A percentile compares a stretch with the other conserved stretches of the same genome.
These are phyloP conservation scores for Phrynocephalus guinanensis DNA, from an alignment of 2,797 vertebrate species.

Conservation along the genomic window DNA sequence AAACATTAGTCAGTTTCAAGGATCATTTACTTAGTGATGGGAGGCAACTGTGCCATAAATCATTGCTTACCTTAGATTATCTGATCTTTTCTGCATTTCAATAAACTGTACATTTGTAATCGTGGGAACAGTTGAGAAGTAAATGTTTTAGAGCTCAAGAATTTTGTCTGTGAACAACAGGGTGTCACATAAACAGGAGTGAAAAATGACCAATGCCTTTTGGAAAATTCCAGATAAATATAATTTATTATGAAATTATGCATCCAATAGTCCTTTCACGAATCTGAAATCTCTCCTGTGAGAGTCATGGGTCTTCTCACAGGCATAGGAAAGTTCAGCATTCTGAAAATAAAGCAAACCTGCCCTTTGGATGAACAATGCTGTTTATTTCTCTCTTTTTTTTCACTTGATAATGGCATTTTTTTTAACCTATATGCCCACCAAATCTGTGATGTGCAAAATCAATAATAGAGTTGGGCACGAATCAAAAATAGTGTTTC, in stretches of 20 bases:
- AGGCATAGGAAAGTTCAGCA: background rate
- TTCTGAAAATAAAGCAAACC: slow-evolving; percentile 48
- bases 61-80: slow-evolving; percentile 73
- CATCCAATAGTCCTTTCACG: slow-evolving; percentile 45
- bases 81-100: slow-evolving; percentile 69
- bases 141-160: slow-evolving; percentile 67
- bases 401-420: background rate
- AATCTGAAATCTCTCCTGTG: slow-evolving; percentile 15
- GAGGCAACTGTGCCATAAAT: slow-evolving; percentile 76
- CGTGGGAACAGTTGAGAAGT: slow-evolving; percentile 67
- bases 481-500: no score
- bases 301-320: background rate
- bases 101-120: slow-evolving; percentile 70
- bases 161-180: slow-evolving; percentile 43
- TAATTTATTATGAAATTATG: slow-evolving; percentile 43
- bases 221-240: slow-evolving; percentile 30
- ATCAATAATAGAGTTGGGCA: no score
- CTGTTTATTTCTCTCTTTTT: background rate
- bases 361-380: background rate
- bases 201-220: slow-evolving; percentile 26
- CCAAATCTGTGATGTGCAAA: background rate
- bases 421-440: background rate
- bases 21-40: slow-evolving; percentile 76
- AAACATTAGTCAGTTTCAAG: slow-evolving; percentile 79
- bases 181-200: slow-evolving; percentile 49